Evolutionary conservation across 2,888 invertebrate species (phyloP).

Genomic region (Acronicta alni): DNA sequence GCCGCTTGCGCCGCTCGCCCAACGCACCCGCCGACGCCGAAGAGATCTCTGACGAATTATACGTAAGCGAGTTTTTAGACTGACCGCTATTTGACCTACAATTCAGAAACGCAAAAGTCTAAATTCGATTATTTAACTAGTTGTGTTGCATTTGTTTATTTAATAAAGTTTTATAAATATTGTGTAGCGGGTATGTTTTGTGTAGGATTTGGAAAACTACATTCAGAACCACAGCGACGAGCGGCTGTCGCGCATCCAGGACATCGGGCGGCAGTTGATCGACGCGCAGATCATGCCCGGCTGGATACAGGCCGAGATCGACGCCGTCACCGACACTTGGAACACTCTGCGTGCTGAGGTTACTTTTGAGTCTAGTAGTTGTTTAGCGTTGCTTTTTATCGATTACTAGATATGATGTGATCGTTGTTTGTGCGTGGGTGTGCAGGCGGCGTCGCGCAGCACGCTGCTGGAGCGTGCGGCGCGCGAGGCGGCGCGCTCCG

Average conservation of each 20-base stretch:
- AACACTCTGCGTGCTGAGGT: constrained; percentile 92
- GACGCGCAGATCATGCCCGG: constrained; percentile 93
- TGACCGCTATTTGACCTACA: not conserved
- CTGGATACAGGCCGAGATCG: constrained; percentile 91
- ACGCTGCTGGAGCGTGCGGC: constrained; percentile 37
- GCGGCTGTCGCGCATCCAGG: constrained; percentile 92
- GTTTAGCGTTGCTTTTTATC: too few species aligned
- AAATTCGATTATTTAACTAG: too few species aligned
- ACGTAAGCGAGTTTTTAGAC: constrained; percentile 66
- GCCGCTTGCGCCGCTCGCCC: constrained; percentile 92
- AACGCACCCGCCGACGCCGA: constrained; percentile 95
- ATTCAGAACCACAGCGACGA: constrained; percentile 93
- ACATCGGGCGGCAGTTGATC: constrained; percentile 92
- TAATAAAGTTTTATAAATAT: too few species aligned
- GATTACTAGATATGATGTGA: not conserved
- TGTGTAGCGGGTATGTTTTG: not conserved
- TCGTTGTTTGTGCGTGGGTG: not conserved
- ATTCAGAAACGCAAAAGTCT: too few species aligned
- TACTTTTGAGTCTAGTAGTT: constrained; percentile 3
- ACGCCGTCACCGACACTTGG: constrained; percentile 91
- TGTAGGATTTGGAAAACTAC: constrained; percentile 95
- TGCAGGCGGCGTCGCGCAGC: constrained; percentile 46
- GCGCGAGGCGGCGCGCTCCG: constrained; percentile 48
- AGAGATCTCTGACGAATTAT: constrained; percentile 96
- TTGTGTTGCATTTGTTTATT: too few species aligned